These are phyloP conservation scores for Tachina lurida DNA, from an alignment of 2,888 invertebrate genomes.

Conservation along the genomic window DNA sequence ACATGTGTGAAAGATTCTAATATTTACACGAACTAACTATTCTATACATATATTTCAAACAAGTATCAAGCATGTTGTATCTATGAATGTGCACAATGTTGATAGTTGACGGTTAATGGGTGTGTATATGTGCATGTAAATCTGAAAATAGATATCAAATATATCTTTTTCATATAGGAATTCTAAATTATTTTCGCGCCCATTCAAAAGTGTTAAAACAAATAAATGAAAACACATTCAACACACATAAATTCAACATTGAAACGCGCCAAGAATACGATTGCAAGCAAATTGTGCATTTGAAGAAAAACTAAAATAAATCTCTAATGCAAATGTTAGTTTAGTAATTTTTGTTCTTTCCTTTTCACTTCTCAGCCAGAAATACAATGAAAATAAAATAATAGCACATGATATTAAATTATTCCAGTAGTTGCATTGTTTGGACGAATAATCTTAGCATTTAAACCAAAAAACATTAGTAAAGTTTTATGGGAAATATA, in stretches of 20 bases:
- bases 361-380: not conserved
- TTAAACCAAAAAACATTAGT: no score
- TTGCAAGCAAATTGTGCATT: not conserved
- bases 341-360: not conserved
- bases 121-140: conserved; percentile 22
- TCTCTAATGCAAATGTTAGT: conserved; percentile 52
- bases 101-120: not conserved
- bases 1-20: conserved; percentile 16
- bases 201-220: conserved; percentile 60
- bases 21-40: not conserved
- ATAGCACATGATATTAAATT: not conserved
- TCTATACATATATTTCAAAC: no score
- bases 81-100: not conserved
- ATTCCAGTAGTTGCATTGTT: not conserved
- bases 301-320: conserved; percentile 37
- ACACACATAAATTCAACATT: not conserved
- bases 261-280: not conserved
- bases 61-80: no score
- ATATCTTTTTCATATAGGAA: conserved; percentile 47
- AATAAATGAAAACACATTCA: conserved; percentile 25
- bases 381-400: not conserved
- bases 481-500: no score
- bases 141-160: conserved; percentile 28
- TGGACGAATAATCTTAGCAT: no score
- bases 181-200: conserved; percentile 60